Conservation (phyloP, 2,797 vertebrate genomes). For the Spinus pinus region DNA sequence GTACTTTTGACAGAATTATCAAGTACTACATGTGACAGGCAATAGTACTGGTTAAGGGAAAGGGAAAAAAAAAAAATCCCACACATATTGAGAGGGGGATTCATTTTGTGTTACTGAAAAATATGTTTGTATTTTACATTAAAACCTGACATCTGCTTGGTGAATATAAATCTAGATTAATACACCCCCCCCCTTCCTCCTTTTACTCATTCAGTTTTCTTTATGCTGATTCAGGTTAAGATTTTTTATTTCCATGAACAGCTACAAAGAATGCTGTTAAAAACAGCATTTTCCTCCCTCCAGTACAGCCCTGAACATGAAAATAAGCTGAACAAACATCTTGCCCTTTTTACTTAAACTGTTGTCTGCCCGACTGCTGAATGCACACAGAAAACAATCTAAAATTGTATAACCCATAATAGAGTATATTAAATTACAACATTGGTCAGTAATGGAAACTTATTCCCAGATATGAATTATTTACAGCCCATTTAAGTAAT, state of each 20-base stretch:
- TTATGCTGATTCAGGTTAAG: constrained; percentile 74
- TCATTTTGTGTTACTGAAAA: constrained; percentile 63
- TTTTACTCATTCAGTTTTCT: constrained; percentile 66
- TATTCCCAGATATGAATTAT: constrained; percentile 99
- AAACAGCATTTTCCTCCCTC: constrained; percentile 66
- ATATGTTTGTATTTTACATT: constrained; percentile 67
- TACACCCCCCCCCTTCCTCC: neutral
- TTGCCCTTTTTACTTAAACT: constrained; percentile 80
- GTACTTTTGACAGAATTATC: constrained; percentile 72
- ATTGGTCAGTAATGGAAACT: constrained; percentile 93
- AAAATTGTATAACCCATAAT: constrained; percentile 85
- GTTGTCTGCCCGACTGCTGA: constrained; percentile 77
- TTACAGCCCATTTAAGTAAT: constrained; percentile 98
- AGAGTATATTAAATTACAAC: constrained; percentile 97
- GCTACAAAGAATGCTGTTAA: constrained; percentile 62
- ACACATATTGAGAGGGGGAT: constrained; percentile 65
- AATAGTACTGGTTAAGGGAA: constrained; percentile 60
- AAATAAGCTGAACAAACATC: constrained; percentile 79
- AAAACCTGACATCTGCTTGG: constrained; percentile 70
- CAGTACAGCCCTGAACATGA: constrained; percentile 60
- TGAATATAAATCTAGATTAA: constrained; percentile 72
- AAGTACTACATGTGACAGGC: constrained; percentile 69
- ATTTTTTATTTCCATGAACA: constrained; percentile 60
- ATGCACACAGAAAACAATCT: constrained; percentile 81
- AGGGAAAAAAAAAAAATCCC: neutral